Evolutionary conservation across 2,888 invertebrate genomes (phyloP).

Genomic region (Brenthis ino): DNA sequence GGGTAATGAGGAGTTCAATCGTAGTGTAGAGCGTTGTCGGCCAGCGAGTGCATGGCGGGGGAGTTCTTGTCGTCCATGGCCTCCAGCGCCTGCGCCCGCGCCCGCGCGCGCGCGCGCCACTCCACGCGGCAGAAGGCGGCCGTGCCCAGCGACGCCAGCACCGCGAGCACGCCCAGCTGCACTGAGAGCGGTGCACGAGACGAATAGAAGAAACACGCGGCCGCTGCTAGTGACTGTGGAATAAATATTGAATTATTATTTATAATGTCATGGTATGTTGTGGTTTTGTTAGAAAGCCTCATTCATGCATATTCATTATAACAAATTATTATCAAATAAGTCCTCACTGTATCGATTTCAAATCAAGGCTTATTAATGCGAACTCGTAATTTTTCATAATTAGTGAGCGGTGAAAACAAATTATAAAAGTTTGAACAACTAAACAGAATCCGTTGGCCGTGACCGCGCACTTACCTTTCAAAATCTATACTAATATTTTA

Average conservation of each 20-base stretch:
- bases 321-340: too few relatives aligned
- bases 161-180: conserved; percentile 87
- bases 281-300: not conserved
- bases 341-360: too few relatives aligned
- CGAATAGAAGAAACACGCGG: conserved; percentile 92
- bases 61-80: conserved; percentile 59
- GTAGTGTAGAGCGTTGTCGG: conserved; percentile 69
- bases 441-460: too few relatives aligned
- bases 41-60: conserved; percentile 63
- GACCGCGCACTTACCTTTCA: too few relatives aligned
- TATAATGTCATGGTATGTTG: not conserved
- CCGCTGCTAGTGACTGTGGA: conserved; percentile 90
- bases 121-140: conserved; percentile 90
- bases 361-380: too few relatives aligned
- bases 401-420: too few relatives aligned
- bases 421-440: too few relatives aligned
- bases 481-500: too few relatives aligned
- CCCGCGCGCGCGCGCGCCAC: conserved; percentile 73
- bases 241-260: not conserved
- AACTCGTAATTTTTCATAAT: too few relatives aligned
- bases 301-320: too few relatives aligned
- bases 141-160: conserved; percentile 88
- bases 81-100: conserved; percentile 57
- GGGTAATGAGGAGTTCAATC: conserved; percentile 48
- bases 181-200: conserved; percentile 86